These are phyloP conservation scores for Philaethria dido DNA, from an alignment of 2,888 invertebrate genomes.

Conservation along the genomic window DNA sequence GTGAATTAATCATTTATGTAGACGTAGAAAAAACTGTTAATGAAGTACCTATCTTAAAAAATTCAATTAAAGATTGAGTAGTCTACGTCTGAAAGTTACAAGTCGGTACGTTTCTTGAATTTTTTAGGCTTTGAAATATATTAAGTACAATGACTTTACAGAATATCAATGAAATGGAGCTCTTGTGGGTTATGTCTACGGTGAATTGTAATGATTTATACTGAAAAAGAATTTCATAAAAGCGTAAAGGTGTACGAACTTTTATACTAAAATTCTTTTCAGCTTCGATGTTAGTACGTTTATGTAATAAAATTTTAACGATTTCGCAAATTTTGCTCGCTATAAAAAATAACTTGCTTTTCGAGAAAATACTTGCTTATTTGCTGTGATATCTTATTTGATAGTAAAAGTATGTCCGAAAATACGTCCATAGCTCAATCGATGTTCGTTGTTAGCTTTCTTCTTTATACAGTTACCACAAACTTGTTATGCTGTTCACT, in stretches of 20 bases:
- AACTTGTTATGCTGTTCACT: background rate
- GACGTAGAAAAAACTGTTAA: slow-evolving; percentile 6
- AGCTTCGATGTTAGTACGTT: background rate
- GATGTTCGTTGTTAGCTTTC: background rate
- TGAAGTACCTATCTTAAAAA: slow-evolving; percentile 7
- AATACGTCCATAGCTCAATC: slow-evolving; percentile 15
- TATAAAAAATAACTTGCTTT: background rate
- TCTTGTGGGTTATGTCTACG: background rate
- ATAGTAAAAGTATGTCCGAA: slow-evolving; percentile 3
- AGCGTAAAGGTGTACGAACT: too few relatives aligned
- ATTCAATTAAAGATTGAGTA: slow-evolving; percentile 8
- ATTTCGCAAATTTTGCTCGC: background rate
- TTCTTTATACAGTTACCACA: slow-evolving; percentile 9
- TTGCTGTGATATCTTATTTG: slow-evolving; percentile 14
- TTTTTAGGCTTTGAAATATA: background rate
- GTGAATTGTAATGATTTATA: background rate
- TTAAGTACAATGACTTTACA: background rate
- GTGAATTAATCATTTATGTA: slow-evolving; percentile 2
- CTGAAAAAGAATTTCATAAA: too few relatives aligned
- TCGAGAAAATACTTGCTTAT: slow-evolving; percentile 2
- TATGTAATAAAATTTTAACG: background rate
- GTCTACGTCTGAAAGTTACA: slow-evolving; percentile 11
- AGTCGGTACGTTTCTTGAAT: slow-evolving; percentile 8
- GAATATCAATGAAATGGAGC: slow-evolving; percentile 3
- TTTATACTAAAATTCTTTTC: background rate